phyloP scores from a whole-genome alignment of 2,113 vertebrate genomes.

The human (Homo sapiens) region DNA sequence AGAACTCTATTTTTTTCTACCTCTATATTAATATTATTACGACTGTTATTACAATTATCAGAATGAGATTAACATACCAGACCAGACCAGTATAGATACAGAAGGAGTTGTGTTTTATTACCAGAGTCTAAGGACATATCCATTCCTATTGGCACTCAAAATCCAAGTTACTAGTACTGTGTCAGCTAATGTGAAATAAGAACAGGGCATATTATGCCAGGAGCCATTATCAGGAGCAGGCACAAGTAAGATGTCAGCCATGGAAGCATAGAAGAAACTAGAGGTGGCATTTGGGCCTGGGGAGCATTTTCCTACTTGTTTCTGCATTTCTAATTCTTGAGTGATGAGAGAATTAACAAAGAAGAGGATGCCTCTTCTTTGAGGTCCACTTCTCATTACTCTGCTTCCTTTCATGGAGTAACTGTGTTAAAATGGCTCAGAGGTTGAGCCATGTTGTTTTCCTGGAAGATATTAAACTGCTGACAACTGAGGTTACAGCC shows the following conservation, averaged over 20 bases:
- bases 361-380: neutral
- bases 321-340: constrained; percentile 6
- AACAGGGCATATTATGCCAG: constrained; percentile 68
- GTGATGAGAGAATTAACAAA: constrained; percentile 44
- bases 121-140: constrained; percentile 24
- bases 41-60: neutral
- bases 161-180: constrained; percentile 59
- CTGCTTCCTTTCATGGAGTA: constrained; percentile 43
- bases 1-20: neutral
- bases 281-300: constrained; percentile 49
- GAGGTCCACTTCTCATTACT: constrained; percentile 39
- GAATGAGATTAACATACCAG: neutral
- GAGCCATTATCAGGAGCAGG: constrained; percentile 64
- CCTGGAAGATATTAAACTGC: constrained; percentile 55
- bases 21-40: neutral
- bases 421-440: constrained; percentile 44
- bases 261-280: constrained; percentile 7
- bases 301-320: constrained; percentile 74
- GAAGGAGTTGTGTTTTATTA: constrained; percentile 65
- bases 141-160: neutral
- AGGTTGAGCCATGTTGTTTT: constrained; percentile 19
- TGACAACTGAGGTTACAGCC: constrained; percentile 71
- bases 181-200: constrained; percentile 75
- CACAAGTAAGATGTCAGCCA: constrained; percentile 64
- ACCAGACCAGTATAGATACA: neutral